A percentile compares a stretch with the other conserved stretches of the same genome.
Conservation (phyloP, 2,113 vertebrate species). For the Notothenia coriiceps region DNA sequence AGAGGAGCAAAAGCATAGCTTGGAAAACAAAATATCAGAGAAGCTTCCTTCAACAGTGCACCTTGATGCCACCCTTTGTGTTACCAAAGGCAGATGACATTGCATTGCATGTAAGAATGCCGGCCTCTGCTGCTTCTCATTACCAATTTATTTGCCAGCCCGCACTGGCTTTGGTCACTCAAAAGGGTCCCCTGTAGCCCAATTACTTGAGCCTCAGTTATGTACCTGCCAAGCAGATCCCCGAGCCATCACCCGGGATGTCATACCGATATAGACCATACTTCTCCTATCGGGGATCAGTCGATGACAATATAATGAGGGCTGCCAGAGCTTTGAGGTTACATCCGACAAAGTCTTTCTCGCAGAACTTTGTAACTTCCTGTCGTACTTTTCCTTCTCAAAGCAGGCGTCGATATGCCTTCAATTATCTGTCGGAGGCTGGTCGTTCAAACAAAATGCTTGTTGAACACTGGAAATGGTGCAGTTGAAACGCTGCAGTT, state of each 20-base stretch:
- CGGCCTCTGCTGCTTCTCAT: slow-evolving; percentile 63
- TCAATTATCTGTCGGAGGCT: slow-evolving; percentile 6
- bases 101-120: slow-evolving; percentile 44
- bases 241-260: slow-evolving; percentile 38
- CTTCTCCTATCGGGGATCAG: slow-evolving; percentile 34
- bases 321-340: slow-evolving; percentile 32
- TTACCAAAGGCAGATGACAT: slow-evolving; percentile 56
- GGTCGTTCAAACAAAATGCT: slow-evolving; percentile 14
- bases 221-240: slow-evolving; percentile 72
- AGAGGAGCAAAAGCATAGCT: slow-evolving; percentile 18
- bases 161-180: slow-evolving; percentile 48
- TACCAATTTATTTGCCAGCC: slow-evolving; percentile 54
- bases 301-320: slow-evolving; percentile 55
- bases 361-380: slow-evolving; percentile 28
- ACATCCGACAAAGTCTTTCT: slow-evolving; percentile 14
- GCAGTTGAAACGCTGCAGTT: slow-evolving; percentile 16
- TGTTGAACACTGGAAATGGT: not conserved
- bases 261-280: slow-evolving; percentile 47
- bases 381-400: slow-evolving; percentile 4
- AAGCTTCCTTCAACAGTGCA: not conserved
- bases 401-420: not conserved
- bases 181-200: slow-evolving; percentile 70
- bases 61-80: slow-evolving; percentile 49
- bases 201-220: slow-evolving; percentile 73
- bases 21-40: slow-evolving; percentile 31